Evolutionary conservation across 2,888 invertebrate genomes (phyloP), one percentile per base, ranked within the genome.

Genomic region (Eupithecia vulgata): DNA sequence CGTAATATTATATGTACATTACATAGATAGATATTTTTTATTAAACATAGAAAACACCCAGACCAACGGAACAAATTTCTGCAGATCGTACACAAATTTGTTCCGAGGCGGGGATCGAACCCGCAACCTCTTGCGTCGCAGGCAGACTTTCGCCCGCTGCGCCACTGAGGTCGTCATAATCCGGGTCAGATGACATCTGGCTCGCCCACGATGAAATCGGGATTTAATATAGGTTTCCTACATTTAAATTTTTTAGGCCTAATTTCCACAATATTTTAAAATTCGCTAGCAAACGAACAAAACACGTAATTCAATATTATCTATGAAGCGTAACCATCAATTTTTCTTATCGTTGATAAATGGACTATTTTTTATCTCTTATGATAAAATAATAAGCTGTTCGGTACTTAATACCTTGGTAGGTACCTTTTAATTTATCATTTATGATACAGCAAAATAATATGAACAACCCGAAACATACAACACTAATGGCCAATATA

Each of bases 321-420:
- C 65, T 7, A 15, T 65, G 25, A 40, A 42, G 65, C 40, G 65
- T 65, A 65, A 13, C 64, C n/a, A 37, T 57, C n/a, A 64, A 35
- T 40, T 5, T 42, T 21, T 13, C 5, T 65, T 40, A 65, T 40
- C n/a, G 21, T 37, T 21, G 65, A 65, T 65, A 65, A 37, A 65
- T 40, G 6, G 37, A 42, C 13, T 5, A 8, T 40, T n/a, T 34
- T 17, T 65, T 65, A 65, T 65, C 65, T 42, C 42, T 37, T 40
- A 65, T 65, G 15, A 64, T 21, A 40, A 65, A 42, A 42, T n/a
- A 40, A 21, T 64, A 64, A 64, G 64, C 64, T 25, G 64, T 64
- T 10, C 64, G 35, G 10, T 64, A 40, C 40, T 64, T 35, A 35
- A 10, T 62, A 37, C n/a, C 45, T 45, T 45, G 15, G 61, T 62